Evolutionary conservation across 2,113 vertebrate species (phyloP), one percentile per base, ranked within the genome.

Genomic region (Tychaedon coryphoeus): DNA sequence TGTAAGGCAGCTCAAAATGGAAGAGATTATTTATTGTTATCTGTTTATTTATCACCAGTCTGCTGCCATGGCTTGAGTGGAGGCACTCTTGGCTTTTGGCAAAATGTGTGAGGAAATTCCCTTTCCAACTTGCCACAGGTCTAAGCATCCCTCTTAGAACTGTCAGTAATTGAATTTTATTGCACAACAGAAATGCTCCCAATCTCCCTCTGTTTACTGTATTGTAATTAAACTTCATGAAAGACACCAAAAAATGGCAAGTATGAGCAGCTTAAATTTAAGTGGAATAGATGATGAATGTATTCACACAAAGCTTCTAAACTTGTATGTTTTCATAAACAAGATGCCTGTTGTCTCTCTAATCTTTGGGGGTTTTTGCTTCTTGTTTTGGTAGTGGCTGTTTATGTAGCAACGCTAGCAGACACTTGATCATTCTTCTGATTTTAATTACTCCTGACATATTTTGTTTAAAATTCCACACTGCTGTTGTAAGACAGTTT

Each of bases 381-480:
- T 76, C 60, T 88, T 92, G 57, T 90, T 96, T 90, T 95, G 67
- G 34, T 92, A 91, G 88, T 45, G 93, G 20, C 53, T 96, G 87
- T 95, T 95, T 94, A 54, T 80, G 56, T 66, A 88, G 67, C 67
- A 85, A 33, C 10, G 16, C 65, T 90, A 86, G 73, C 87, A 31
- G 64, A 90, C 84, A 79, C 78, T 88, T 93, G 85, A 86, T 94
- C 85, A 71, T 80, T 84, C 82, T 77, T 86, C 72, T 96, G 96
- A 93, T 96, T 93, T 96, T 94, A 88, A 96, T 94, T 96, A 76
- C 81, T 92, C 71, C 66, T 95, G 94, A 90, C 95, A 93, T 95
- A 83, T 90, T 93, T 93, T 94, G 67, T 92, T 97, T 96, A 53
- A 90, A 93, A 97, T 97, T 96, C 93, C 95, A 94, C 72, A 74